These are phyloP conservation scores for Apus apus DNA, from an alignment of 2,113 vertebrate genomes.

Conservation along the genomic window DNA sequence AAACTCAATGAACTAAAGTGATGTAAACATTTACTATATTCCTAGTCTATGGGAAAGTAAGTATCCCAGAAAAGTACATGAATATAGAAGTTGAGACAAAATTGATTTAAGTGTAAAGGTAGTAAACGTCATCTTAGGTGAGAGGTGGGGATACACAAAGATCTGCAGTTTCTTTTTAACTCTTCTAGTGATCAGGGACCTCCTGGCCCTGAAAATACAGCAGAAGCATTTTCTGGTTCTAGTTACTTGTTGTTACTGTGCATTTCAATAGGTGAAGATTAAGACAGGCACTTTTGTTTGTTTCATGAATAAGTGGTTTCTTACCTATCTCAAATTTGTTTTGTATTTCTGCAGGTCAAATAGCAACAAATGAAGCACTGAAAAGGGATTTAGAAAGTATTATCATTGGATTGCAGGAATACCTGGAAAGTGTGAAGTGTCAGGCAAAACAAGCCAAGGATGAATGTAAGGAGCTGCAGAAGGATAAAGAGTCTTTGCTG, in stretches of 20 bases:
- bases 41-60: background rate
- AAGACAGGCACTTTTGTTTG: background rate
- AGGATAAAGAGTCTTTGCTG: constrained; percentile 81
- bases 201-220: background rate
- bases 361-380: constrained; percentile 88
- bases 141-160: background rate
- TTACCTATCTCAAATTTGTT: background rate
- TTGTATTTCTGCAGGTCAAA: constrained; percentile 82
- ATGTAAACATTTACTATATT: background rate
- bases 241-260: background rate
- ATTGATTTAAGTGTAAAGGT: background rate
- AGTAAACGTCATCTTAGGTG: background rate
- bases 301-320: background rate
- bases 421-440: constrained; percentile 82
- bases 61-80: background rate
- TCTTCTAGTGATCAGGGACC: background rate
- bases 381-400: constrained; percentile 89
- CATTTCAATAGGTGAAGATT: background rate
- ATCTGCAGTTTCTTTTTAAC: background rate
- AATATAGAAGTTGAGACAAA: background rate
- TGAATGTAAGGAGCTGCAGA: constrained; percentile 78
- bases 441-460: constrained; percentile 81
- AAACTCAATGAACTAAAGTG: background rate
- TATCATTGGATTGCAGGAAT: constrained; percentile 88
- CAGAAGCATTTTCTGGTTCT: background rate